Evolutionary conservation across 2,113 vertebrate genomes (phyloP), one percentile per base, ranked within the genome.

Genomic region (Prionailurus bengalensis): DNA sequence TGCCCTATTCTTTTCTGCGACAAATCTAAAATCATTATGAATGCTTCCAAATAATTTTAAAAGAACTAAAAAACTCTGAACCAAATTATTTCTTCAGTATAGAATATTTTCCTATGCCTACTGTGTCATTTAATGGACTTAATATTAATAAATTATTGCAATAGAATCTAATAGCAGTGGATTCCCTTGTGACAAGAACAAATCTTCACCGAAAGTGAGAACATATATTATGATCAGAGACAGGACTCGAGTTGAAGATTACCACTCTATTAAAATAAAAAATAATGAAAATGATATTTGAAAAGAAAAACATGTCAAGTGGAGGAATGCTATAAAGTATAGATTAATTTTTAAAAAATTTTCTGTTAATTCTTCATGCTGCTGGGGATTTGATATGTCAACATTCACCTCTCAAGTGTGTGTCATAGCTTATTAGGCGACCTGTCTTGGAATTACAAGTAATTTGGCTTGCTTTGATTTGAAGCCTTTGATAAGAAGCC

Each of bases 251-350:
- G 98, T 70, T 98, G 97, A 98, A 98, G 94, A 98, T 98, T 93
- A 96, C 96, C 91, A 98, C 94, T 98, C 98, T 98, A 96, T 98
- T 98, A 98, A 98, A 99, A 98, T 98, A 98, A 98, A 98, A 98
- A 98, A 98, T 98, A 98, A 98, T 95, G 88, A 91, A 98, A 97
- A 53, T 98, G 89, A 85, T 98, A 98, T 97, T 96, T 97, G 95
- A 96, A 97, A 98, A 97, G 97, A 97, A 98, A 98, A 98, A 96
- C 89, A 98, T 98, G 97, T 98, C 98, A 98, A 95, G 89, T 45
- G 63, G 91, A 98, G 79, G 93, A 85, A 97, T 96, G 81, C 95
- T 74, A 97, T 97, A 96, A 93, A 83, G 27, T 90, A 71, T 78
- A 95, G 74, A 94, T 93, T 95, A 92, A 81, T 92, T 91, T n/a